Evolutionary conservation across 2,113 vertebrate species (phyloP), one percentile per base, ranked within the genome.

Genomic region (Globicephala melas): DNA sequence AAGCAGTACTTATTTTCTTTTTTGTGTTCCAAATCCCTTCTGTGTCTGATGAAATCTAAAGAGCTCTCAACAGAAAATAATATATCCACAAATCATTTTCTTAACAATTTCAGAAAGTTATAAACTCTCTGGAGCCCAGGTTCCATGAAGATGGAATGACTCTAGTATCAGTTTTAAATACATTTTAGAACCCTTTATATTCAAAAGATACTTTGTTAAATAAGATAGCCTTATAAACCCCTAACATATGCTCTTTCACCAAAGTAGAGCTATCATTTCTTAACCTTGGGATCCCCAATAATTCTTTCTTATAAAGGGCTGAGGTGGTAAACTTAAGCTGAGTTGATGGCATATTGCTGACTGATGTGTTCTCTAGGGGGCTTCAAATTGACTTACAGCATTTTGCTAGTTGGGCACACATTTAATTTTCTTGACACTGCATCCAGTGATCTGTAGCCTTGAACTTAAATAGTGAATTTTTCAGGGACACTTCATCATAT

Each of bases 361-460:
- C 80, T 89, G 73, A 95, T 95, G 12, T 92, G 12, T 58, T 98
- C 89, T 95, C 74, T 7, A 68, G 80, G 97, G 91, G 33, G 23
- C 38, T 98, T 97, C 92, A 97, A 94, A 96, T 71, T 96, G 60
- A 89, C 38, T 96, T 86, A 92, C 2, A 97, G 62, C 63, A 96
- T 94, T 97, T 95, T 97, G 77, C 44, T 96, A 90, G 60, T 92
- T 98, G 95, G 91, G 17, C 50, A 97, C 77, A 96, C 20, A 90
- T 97, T 98, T 98, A 94, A 97, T 98, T 97, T 98, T 92, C 95
- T 98, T 97, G 84, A 73, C 82, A 77, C 80, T 88, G 3, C 47
- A 90, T 97, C 63, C 89, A 93, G 12, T 98, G 88, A 94, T 97
- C 68, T 97, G 79, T 85, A 96, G 31, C 94, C 93, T 4, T 98